Evolutionary conservation across 1,140 invertebrate genomes (phyloP).

Genomic region (Brachionus angularis): DNA sequence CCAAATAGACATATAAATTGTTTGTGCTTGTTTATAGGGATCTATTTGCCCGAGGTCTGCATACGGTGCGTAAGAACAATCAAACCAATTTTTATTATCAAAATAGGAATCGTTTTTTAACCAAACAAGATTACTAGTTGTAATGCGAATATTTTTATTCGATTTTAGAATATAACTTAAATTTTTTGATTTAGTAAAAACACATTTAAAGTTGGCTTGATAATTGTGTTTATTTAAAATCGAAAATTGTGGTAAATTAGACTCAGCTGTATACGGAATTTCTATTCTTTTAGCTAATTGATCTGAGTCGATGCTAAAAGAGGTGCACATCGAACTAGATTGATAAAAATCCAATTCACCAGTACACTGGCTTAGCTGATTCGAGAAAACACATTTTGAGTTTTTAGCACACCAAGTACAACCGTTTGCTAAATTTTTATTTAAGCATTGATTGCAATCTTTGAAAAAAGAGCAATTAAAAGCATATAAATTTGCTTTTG

Average conservation of each 20-base stretch:
- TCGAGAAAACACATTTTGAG: constrained; percentile 23
- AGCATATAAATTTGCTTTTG: too few relatives aligned
- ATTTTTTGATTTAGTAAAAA: not conserved
- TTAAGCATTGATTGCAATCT: constrained; percentile 29
- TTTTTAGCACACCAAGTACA: constrained; percentile 38
- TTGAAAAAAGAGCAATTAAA: constrained; percentile 38
- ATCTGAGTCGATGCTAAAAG: not conserved
- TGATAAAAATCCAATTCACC: not conserved
- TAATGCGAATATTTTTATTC: not conserved
- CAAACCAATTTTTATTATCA: constrained; percentile 16
- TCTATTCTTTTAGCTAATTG: constrained; percentile 26
- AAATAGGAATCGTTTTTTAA: not conserved
- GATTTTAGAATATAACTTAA: not conserved
- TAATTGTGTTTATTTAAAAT: constrained; percentile 30
- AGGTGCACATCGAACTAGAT: not conserved
- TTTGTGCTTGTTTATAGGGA: not conserved
- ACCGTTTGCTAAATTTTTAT: not conserved
- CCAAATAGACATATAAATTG: constrained; percentile 30
- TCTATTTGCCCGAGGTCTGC: not conserved
- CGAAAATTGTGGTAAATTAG: not conserved
- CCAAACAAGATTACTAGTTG: constrained; percentile 5
- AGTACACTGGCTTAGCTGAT: not conserved
- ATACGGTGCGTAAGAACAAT: constrained; percentile 1
- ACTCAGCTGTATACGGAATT: constrained; percentile 4
- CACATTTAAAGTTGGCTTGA: constrained; percentile 5